Base-by-base conservation (phyloP, 2,113 vertebrate genomes). In the Panurus biarmicus region DNA sequence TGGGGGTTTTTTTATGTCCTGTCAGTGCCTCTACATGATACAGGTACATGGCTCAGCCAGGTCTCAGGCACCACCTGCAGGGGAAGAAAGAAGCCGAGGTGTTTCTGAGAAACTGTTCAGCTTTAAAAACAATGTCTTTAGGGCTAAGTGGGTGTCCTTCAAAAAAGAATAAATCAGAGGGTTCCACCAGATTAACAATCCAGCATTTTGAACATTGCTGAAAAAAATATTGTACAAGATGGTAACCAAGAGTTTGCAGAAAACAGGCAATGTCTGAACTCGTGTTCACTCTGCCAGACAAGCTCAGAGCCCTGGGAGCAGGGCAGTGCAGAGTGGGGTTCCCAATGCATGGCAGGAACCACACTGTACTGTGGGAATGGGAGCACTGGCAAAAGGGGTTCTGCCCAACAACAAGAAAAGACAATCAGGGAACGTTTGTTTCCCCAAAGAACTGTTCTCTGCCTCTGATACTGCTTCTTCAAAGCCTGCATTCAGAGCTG, bases 281-380 rank as follows among this genome's bases (percentile, higher is more conserved):
- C 0, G 0, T 10, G 14, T 29, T 51, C 42, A 50, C 7, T 44
- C 54, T 87, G 15, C 26, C 17, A 40, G 54, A 54, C 14, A 66
- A 57, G 38, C 36, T 31, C 36, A 66, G 17, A 73, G 72, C 35
- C 38, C 54, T 7, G 15, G 1, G 48, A 64, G 33, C 56, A 74
- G 72, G 40, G 42, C 42, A 75, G 33, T 5, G 51, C 20, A 44
- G 42, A 53, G 45, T 3, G 0, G 33, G 31, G 8, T 21, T 13
- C 12, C 31, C 28, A 61, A 1, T 0, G 5, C 53, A 23, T 3
- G 12, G 26, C 5, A 1, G 33, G 40, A 70, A 9, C 25, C 20
- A 51, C 38, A 12, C 9, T 6, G 9, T 26, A 8, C 31, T 45
- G 38, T 5, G 22, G 44, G 72, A 80, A 57, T 4, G 16, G n/a